These are phyloP conservation scores for Periphyllus acericola DNA, from an alignment of 2,888 invertebrate species.

Conservation along the genomic window DNA sequence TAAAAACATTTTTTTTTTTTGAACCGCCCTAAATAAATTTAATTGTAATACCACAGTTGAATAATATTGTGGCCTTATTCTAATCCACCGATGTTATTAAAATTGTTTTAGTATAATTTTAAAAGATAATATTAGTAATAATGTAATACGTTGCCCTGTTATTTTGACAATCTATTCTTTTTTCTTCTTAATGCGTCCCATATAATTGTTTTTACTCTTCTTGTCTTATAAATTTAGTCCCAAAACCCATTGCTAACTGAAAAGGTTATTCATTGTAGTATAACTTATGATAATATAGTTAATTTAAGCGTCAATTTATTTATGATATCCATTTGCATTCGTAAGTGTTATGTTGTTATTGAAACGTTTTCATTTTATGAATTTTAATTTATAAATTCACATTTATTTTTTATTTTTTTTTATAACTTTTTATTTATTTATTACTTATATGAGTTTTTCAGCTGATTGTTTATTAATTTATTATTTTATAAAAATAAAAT, in stretches of 20 bases:
- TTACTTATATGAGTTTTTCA: constrained; percentile 7
- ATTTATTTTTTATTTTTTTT: constrained; percentile 2
- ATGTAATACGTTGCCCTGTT: not conserved
- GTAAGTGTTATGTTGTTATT: constrained; percentile 41
- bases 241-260: not conserved
- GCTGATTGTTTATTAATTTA: constrained; percentile 48
- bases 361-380: constrained; percentile 30
- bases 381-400: constrained; percentile 25
- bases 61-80: not conserved
- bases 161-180: constrained; percentile 13
- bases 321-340: constrained; percentile 17
- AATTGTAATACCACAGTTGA: not conserved
- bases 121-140: not conserved
- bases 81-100: constrained; percentile 12
- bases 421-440: constrained; percentile 18
- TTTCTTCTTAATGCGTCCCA: not conserved
- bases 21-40: not conserved
- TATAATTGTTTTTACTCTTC: not conserved
- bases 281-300: constrained; percentile 10
- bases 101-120: constrained; percentile 3
- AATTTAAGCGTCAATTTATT: constrained; percentile 1
- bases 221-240: not conserved
- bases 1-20: constrained; percentile 16
- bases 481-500: constrained; percentile 16
- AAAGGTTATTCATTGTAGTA: not conserved